phyloP scores from a whole-genome alignment of 1,140 invertebrate genomes.

The Hestina assimilis region DNA sequence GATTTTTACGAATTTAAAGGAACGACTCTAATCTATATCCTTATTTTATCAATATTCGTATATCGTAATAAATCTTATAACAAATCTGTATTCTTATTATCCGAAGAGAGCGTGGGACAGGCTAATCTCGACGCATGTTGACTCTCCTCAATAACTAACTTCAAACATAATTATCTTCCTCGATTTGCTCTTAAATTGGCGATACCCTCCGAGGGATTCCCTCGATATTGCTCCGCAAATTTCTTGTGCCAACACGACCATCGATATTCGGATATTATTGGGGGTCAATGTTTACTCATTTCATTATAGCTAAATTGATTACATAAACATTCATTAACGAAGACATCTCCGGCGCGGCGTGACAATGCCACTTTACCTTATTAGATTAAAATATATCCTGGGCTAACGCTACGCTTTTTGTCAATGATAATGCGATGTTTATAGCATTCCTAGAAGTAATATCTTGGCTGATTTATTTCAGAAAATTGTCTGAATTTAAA shows the following conservation, averaged over 20 bases:
- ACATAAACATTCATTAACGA: constrained; percentile 62
- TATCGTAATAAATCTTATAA: too few relatives aligned
- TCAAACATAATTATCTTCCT: constrained; percentile 76
- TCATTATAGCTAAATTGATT: constrained; percentile 73
- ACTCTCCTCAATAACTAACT: constrained; percentile 74
- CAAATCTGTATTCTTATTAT: too few relatives aligned
- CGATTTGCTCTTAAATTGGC: constrained; percentile 70
- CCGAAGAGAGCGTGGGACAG: constrained; percentile 12
- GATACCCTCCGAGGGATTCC: constrained; percentile 61
- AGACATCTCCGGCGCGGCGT: constrained; percentile 15
- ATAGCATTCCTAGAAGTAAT: too few relatives aligned
- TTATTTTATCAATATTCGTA: not conserved
- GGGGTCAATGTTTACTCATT: constrained; percentile 71
- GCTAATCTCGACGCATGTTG: constrained; percentile 49
- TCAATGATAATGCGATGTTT: too few relatives aligned
- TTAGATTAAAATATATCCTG: constrained; percentile 9
- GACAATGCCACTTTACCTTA: constrained; percentile 23
- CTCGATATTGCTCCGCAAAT: constrained; percentile 68
- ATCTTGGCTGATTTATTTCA: too few relatives aligned
- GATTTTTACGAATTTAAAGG: too few relatives aligned
- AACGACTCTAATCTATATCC: too few relatives aligned
- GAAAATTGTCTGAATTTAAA: too few relatives aligned
- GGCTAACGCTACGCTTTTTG: too few relatives aligned
- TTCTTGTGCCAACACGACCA: constrained; percentile 68
- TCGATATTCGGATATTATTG: constrained; percentile 60